phyloP scores from a whole-genome alignment of 2,797 vertebrate genomes.

The Argyrosomus regius region DNA sequence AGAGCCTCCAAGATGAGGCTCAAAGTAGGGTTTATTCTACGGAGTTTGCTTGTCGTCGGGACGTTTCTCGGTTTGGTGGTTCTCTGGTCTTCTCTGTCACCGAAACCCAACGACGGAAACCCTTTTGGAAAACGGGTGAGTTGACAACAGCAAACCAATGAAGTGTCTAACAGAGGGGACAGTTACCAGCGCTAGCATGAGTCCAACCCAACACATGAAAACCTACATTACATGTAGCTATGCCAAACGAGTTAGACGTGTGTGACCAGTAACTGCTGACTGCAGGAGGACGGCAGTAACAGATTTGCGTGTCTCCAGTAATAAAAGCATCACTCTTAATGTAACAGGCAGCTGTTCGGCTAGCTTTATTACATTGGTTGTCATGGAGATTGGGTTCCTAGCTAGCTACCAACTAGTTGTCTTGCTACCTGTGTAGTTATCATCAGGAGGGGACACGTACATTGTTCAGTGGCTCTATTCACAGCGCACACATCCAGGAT shows the following conservation, averaged over 20 bases:
- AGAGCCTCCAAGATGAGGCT: conserved; percentile 87
- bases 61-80: conserved; percentile 91
- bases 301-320: background rate
- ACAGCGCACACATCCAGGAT: conserved; percentile 6
- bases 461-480: background rate
- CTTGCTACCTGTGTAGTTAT: background rate
- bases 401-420: background rate
- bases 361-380: conserved; percentile 62
- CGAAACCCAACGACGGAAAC: conserved; percentile 83
- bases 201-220: background rate
- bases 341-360: background rate
- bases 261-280: accelerated
- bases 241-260: background rate
- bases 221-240: too few relatives aligned
- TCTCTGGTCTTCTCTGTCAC: conserved; percentile 92
- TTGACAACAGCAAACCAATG: conserved; percentile 2
- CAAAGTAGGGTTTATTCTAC: conserved; percentile 92
- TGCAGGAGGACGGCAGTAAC: background rate
- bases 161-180: background rate
- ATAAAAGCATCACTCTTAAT: background rate
- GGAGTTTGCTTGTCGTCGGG: conserved; percentile 89
- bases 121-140: conserved; percentile 80
- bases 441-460: too few relatives aligned
- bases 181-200: conserved; percentile 11
- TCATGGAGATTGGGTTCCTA: conserved; percentile 75